A percentile compares a stretch with the other conserved stretches of the same genome.
These are phyloP conservation scores for Calameuta pallipes DNA, from an alignment of 2,888 invertebrate genomes.

Conservation along the genomic window DNA sequence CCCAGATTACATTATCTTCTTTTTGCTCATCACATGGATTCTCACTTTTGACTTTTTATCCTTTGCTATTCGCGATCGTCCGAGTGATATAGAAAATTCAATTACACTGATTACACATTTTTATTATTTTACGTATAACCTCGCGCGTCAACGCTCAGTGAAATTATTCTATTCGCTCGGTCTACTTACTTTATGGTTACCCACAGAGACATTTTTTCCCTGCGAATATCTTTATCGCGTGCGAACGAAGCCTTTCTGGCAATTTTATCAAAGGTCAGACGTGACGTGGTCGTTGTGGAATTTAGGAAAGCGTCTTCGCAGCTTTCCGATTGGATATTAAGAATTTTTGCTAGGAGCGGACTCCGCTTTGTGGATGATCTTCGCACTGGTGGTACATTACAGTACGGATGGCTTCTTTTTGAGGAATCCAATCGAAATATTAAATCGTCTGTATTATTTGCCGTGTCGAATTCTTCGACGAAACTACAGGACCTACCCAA, in stretches of 20 bases:
- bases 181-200: neutral
- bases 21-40: neutral
- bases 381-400: neutral
- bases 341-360: neutral
- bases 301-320: neutral
- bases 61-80: neutral
- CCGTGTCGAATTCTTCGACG: neutral
- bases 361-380: neutral
- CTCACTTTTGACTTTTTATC: neutral
- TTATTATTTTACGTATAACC: neutral
- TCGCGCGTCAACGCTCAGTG: neutral
- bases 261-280: neutral
- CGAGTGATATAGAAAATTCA: neutral
- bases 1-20: neutral
- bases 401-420: too few species aligned
- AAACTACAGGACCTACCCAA: neutral
- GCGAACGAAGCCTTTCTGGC: neutral
- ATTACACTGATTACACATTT: neutral
- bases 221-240: neutral
- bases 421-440: too few species aligned
- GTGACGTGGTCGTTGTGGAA: neutral
- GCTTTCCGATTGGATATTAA: neutral
- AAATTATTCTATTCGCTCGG: neutral
- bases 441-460: too few species aligned
- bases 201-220: neutral